Percentiles rank a stretch among this genome's conserved stretches.
Conservation (phyloP, 2,888 invertebrate species). For the Petrolisthes cinctipes region DNA sequence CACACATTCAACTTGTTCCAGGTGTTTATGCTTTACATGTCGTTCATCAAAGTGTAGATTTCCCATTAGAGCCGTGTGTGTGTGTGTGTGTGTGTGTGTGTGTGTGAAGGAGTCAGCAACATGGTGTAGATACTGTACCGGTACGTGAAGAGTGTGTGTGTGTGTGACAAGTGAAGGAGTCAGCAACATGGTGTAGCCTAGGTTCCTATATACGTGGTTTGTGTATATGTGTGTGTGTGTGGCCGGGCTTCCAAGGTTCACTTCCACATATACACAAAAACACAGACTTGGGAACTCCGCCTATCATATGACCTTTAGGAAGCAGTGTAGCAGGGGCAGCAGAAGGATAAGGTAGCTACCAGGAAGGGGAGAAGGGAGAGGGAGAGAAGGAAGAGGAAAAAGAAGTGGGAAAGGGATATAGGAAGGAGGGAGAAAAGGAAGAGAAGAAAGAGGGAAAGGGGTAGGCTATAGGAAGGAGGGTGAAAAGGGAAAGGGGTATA, state of each 20-base stretch:
- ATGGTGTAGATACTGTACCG: no score
- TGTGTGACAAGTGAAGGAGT: background rate
- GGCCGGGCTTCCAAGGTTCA: background rate
- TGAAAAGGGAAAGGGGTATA: background rate
- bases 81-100: constrained; percentile 12
- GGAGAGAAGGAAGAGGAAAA: constrained; percentile 1
- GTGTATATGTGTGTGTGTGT: constrained; percentile 1
- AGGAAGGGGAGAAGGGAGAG: background rate
- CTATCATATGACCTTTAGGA: constrained; percentile 12
- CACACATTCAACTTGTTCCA: no score
- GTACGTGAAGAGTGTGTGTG: background rate
- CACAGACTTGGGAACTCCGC: background rate
- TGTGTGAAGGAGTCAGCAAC: background rate
- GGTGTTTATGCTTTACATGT: no score
- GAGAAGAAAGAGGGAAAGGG: background rate
- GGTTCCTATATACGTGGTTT: no score
- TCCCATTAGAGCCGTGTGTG: background rate
- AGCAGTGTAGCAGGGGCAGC: background rate
- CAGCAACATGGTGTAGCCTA: no score
- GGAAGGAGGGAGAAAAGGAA: background rate
- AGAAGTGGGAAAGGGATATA: background rate
- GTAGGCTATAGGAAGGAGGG: background rate
- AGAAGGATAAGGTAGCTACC: background rate
- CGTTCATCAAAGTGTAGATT: background rate
- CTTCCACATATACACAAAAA: background rate